A percentile compares a stretch with the other conserved stretches of the same genome.
These are phyloP conservation scores for Phrynocephalus guinanensis DNA, from an alignment of 2,797 vertebrate genomes.

Conservation along the genomic window DNA sequence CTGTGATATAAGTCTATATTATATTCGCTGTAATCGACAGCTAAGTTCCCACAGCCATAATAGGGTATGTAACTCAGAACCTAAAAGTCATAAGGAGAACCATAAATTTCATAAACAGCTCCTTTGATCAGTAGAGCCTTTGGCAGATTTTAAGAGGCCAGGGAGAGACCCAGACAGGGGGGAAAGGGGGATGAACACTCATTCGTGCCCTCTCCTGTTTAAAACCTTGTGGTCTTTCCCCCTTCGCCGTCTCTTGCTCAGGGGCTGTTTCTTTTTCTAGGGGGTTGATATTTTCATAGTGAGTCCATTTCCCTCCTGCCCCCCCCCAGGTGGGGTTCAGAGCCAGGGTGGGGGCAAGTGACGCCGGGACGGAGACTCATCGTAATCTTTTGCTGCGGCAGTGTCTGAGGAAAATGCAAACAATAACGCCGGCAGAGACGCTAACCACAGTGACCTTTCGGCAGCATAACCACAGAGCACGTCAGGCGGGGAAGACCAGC, in stretches of 20 bases:
- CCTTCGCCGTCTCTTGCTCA: constrained; percentile 18
- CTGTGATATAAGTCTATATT: background rate
- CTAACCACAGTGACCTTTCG: constrained; percentile 39
- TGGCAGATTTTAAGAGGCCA: background rate
- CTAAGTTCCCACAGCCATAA: background rate
- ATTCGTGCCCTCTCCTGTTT: constrained; percentile 15
- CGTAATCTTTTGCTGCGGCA: constrained; percentile 33
- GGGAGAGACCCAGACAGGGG: background rate
- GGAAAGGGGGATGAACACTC: background rate
- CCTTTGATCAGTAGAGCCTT: constrained; percentile 4
- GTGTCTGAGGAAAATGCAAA: constrained; percentile 44
- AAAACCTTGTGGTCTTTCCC: constrained; percentile 11
- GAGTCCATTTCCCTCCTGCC: constrained; percentile 25
- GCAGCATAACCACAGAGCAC: constrained; percentile 19
- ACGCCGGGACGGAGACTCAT: constrained; percentile 42
- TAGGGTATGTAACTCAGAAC: background rate
- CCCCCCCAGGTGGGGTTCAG: constrained; percentile 30
- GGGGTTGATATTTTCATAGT: constrained; percentile 47
- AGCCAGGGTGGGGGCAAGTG: constrained; percentile 24
- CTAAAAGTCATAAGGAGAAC: background rate
- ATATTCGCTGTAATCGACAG: no score
- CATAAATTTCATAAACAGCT: background rate
- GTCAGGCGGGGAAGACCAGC: background rate
- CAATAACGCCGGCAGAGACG: constrained; percentile 28
- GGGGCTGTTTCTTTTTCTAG: constrained; percentile 34